These are phyloP conservation scores for Acanthurus lineatus DNA, from an alignment of 2,797 vertebrate species.

Conservation along the genomic window DNA sequence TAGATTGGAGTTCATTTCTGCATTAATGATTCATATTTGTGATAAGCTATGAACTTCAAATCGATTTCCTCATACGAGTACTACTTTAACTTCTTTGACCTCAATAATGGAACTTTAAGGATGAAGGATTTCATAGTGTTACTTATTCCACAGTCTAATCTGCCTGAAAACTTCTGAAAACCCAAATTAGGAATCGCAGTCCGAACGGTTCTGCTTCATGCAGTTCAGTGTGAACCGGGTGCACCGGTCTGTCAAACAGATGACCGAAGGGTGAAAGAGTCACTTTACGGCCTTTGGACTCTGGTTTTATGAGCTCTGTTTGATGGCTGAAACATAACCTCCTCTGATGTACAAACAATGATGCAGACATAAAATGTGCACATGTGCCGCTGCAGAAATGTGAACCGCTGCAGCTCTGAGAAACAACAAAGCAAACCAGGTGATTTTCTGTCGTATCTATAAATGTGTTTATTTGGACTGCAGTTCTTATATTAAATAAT, in stretches of 20 bases:
- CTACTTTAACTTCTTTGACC: slow-evolving; percentile 20
- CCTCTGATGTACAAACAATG: neutral
- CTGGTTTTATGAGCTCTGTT: slow-evolving; percentile 13
- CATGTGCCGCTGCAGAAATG: slow-evolving; percentile 27
- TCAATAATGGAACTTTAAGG: slow-evolving; percentile 14
- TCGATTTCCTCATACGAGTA: neutral
- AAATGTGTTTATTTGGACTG: neutral
- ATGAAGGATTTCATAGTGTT: slow-evolving; percentile 17
- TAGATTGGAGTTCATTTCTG: slow-evolving; percentile 17
- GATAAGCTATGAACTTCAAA: slow-evolving; percentile 28
- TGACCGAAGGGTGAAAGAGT: slow-evolving; percentile 21
- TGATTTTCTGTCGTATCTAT: neutral
- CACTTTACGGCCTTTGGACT: slow-evolving; percentile 14
- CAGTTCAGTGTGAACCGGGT: neutral
- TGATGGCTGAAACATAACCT: slow-evolving; percentile 25
- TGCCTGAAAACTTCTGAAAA: slow-evolving; percentile 9
- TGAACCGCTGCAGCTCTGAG: neutral
- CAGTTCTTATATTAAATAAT: neutral
- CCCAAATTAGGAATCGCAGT: neutral
- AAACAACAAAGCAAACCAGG: neutral
- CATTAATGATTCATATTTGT: slow-evolving; percentile 42
- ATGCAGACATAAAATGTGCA: slow-evolving; percentile 12
- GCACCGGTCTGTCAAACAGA: slow-evolving; percentile 8
- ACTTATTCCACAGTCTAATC: neutral
- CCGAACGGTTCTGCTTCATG: neutral